Base-by-base conservation (phyloP, 2,113 vertebrate genomes). In the zebrafish (Danio rerio) region DNA sequence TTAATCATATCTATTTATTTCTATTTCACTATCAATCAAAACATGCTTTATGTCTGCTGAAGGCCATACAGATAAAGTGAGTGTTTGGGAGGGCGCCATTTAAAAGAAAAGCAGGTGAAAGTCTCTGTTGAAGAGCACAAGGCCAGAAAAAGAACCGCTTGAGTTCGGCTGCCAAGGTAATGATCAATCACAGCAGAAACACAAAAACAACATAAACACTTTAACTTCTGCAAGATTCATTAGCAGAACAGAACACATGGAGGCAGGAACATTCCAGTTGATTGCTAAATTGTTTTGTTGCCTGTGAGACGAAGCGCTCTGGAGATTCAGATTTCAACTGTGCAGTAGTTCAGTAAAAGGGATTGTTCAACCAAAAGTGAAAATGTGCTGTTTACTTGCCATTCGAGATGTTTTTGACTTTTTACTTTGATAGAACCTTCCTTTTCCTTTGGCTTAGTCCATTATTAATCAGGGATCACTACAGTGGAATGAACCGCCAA, bases 141-240 rank as follows among this genome's bases (percentile, higher is more conserved):
- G n/a, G n/a, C n/a, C n/a, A 61, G 13, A 70, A 43, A 16, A 53
- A 55, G 83, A 6, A 58, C 85, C 61, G 85, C 71, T 88, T 79
- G 75, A 40, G 20, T 49, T 72, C 84, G 2, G 83, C 83, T 55
- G 0, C 87, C 79, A 87, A 87, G 84, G 85, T 63, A 80, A 89
- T 73, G 15, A 13, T 43, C 16, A 13, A 6, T 7, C 65, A 66
- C 83, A 71, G 81, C 53, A 42, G 43, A 42, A 86, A 87, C 81
- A 5, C 76, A 1, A 15, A 82, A 56, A 86, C 86, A 77, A n/a
- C 49, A 69, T 69, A 11, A 59, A 75, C n/a, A n/a, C n/a, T n/a
- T n/a, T n/a, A n/a, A n/a, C 72, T 18, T 47, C 55, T 89, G 75
- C 69, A 89, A 83, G 77, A 81, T 74, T 91, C 83, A 90, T 92